phyloP scores from a whole-genome alignment of 30 jellyfish, hydroid and myxozoan species.

The Aurelia aurita complex sp. Pacific region DNA sequence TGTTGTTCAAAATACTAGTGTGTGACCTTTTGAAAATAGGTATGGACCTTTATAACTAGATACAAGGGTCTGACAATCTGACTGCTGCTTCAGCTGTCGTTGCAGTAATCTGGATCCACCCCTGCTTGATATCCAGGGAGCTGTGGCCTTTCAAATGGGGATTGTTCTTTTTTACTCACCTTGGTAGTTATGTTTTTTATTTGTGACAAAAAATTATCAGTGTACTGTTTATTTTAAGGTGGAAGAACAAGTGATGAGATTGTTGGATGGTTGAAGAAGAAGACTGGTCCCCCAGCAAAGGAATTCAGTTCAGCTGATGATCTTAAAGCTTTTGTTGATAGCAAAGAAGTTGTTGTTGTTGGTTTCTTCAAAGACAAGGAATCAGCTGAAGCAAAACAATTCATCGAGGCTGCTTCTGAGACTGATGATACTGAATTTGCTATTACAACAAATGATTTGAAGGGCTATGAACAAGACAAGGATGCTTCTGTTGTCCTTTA shows the following conservation, averaged over 20 bases:
- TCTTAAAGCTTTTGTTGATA: conserved; percentile 83
- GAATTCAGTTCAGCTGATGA: conserved; percentile 76
- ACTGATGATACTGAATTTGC: conserved; percentile 93
- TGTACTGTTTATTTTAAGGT: conserved; percentile 39
- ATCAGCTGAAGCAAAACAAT: conserved; percentile 80
- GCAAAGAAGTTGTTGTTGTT: conserved; percentile 92
- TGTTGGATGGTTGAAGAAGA: conserved; percentile 94
- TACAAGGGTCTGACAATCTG: too few species aligned
- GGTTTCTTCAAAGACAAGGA: conserved; percentile 85
- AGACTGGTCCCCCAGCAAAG: conserved; percentile 99
- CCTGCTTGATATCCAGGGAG: too few species aligned
- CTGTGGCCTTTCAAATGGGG: too few species aligned
- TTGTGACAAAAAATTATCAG: too few species aligned
- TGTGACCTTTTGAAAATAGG: too few species aligned
- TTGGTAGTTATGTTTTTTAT: too few species aligned
- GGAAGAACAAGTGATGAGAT: conserved; percentile 96
- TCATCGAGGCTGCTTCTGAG: conserved; percentile 81
- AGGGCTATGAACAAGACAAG: conserved; percentile 75
- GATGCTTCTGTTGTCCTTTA: conserved; percentile 80
- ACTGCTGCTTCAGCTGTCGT: too few species aligned
- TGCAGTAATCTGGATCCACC: too few species aligned
- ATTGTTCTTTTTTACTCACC: too few species aligned
- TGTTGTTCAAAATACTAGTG: too few species aligned
- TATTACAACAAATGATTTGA: conserved; percentile 50
- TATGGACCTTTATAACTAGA: too few species aligned